Base-by-base conservation (phyloP, 2,888 invertebrate genomes). In the Crioceris asparagi region DNA sequence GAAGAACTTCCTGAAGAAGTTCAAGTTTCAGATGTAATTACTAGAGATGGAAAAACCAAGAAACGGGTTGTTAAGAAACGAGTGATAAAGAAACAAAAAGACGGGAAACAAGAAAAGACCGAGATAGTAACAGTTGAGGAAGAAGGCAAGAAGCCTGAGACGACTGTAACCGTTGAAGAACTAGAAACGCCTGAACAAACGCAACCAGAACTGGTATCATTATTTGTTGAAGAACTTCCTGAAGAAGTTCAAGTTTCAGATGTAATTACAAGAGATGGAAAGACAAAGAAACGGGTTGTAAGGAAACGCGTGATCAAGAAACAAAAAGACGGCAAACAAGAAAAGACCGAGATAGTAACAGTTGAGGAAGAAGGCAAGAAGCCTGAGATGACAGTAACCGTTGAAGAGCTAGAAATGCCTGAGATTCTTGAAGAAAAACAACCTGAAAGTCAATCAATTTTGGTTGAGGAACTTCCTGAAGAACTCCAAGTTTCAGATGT, bases 121-220 rank as follows among this genome's bases (percentile, higher is more conserved):
- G 39, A 54, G 7, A 53, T 54, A 8, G 50, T 56, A 11, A 45
- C 45, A 10, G 53, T 65, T 21, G 60, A 61, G 47, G 56, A 63
- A 48, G 65, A 65, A 35, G 64, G 60, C 10, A 51, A 57, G 32
- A 54, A 62, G 27, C 69, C 69, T 0, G 51, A 61, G 23, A 60
- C 48, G 33, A 55, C 60, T 26, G 52, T 57, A 17, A 44, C 45
- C 4, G 50, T 55, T 3, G 41, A 52, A 45, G 50, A 52, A 46
- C 26, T 45, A 49, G 61, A 65, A 52, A 60, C 67, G 15, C 29
- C 38, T 7, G 34, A 41, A 31, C 43, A 47, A 41, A 34, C 30
- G 10, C 25, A 59, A 54, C 12, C 23, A 26, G 31, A 39, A 35
- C 17, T 60, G 50, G 47, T 52, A 4, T 47, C 60, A 6, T 53